Percentiles rank a stretch among this genome's conserved stretches.
Evolutionary conservation across 2,888 invertebrate species (phyloP).

Genomic region (Colletes collaris): DNA sequence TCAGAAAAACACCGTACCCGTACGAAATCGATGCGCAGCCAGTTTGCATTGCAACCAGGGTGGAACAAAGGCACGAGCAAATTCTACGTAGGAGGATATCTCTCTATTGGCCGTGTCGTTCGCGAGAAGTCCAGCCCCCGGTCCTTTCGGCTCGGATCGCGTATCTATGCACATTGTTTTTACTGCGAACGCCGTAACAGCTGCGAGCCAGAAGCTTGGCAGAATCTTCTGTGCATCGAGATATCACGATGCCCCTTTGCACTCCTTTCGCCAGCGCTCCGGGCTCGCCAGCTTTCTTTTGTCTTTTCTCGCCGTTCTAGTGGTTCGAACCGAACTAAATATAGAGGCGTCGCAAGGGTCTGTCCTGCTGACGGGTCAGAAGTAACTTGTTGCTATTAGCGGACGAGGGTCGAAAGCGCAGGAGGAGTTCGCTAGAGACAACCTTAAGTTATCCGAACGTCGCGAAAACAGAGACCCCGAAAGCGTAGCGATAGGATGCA

Average conservation of each 20-base stretch:
- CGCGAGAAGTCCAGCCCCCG: not conserved
- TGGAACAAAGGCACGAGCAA: too few species aligned
- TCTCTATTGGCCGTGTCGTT: conserved; percentile 20
- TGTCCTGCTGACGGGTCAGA: conserved; percentile 71
- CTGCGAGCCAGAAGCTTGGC: conserved; percentile 63
- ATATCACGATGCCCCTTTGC: conserved; percentile 59
- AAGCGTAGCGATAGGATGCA: too few species aligned
- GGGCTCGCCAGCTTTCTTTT: conserved; percentile 61
- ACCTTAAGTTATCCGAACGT: conserved; percentile 58
- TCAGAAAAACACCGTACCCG: too few species aligned
- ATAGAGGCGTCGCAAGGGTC: conserved; percentile 72
- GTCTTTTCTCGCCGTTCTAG: conserved; percentile 70
- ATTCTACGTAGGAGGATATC: conserved; percentile 3
- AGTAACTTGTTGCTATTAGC: conserved; percentile 77
- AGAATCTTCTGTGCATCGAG: conserved; percentile 52
- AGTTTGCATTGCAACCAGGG: too few species aligned
- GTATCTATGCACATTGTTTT: conserved; percentile 49
- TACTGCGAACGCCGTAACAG: conserved; percentile 47
- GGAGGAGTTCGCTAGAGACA: conserved; percentile 54
- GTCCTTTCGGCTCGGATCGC: conserved; percentile 26
- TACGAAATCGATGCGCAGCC: too few species aligned
- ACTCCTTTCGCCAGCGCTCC: conserved; percentile 52
- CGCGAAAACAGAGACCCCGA: conserved; percentile 35
- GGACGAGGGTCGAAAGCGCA: conserved; percentile 69
- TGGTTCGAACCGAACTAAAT: conserved; percentile 70